Base-by-base conservation (phyloP, 2,888 invertebrate species). In the Choristoneura rosaceana region DNA sequence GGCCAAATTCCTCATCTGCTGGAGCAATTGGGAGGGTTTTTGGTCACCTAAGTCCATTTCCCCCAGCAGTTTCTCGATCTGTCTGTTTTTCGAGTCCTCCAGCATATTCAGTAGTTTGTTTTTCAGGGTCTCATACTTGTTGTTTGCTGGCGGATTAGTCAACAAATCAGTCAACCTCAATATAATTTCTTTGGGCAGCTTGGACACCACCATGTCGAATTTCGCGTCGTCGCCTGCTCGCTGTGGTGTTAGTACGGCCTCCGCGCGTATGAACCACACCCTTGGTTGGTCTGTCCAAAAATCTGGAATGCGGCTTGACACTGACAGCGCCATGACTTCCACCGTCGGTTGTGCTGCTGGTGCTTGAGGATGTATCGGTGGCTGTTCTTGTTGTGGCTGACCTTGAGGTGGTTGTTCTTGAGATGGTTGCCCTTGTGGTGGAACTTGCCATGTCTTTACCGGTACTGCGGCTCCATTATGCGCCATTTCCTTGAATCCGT, bases 31-130 rank as follows among this genome's bases (percentile, higher is more conserved):
- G 3, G 60, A 63, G 4, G 74, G 58, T 33, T 73, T 71, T 14
- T 73, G 71, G 8, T 59, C 43, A 7, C 70, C 73, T 7, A 74
- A 52, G 5, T 73, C 58, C 58, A 74, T 63, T n/a, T 74, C 71
- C 0, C 64, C 25, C 8, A 75, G 63, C 0, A 75, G 15, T 14
- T 47, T 55, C 33, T 71, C 71, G 15, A 74, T 60, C 12, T 70
- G 74, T 0, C 61, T 10, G 2, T 66, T 60, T 12, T 65, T 67
- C 3, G 64, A 68, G 12, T 74, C 74, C 10, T 68, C 71, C 33
- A 59, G 64, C 17, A 64, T 47, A 0, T 33, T 17, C 1, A 75
- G 33, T 14, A 75, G 50, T 1, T 64, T 38, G 0, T 15, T 34
- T 47, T 74, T 75, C 9, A 75, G 14, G 2, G 55, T 17, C 2